Base-by-base conservation (phyloP, 92 coral and sea anemone species). In the Meandrina meandrites region DNA sequence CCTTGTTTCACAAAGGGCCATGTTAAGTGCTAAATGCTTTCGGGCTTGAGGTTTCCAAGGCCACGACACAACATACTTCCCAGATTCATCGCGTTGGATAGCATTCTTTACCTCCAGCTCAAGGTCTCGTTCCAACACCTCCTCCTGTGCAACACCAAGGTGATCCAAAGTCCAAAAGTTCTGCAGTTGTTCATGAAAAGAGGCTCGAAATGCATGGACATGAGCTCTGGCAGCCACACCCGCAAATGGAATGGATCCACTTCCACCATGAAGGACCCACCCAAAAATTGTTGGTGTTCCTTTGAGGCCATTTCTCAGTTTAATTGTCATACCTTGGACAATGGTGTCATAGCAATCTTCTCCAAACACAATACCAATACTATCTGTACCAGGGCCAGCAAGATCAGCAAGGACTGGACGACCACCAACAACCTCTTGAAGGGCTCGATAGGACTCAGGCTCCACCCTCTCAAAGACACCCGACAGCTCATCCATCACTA, bases 31-130 rank as follows among this genome's bases (percentile, higher is more conserved):
- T 45, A 45, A 22, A 28, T 76, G 24, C 31, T 76, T 76, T 54
- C 32, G 60, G 30, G 79, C 79, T 76, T 42, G 79, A 76, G 79
- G 79, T 42, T 76, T 76, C 79, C 79, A 42, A 42, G 37, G 60
- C 79, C 79, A 76, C 1, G 79, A 76, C 79, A 76, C 79, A 76
- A 76, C 79, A 76, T 19, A 76, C 36, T 42, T 76, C 30, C 79
- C 79, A 15, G 79, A 21, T 76, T 75, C 34, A 21, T 75, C n/a
- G 28, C 79, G 58, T 45, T 40, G 50, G 48, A 75, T 75, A 54
- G 57, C 28, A 54, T 76, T 76, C 35, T 76, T 76, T 7, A 22
- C 79, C n/a, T 40, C 57, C 79, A 76, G 57, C 30, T 76, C 79
- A 45, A 24, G 57, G 53, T 76, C 60, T 45, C 34, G 60, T 48